Evolutionary conservation across 2,797 vertebrate genomes (phyloP).

Genomic region (Lagorchestes hirsutus): DNA sequence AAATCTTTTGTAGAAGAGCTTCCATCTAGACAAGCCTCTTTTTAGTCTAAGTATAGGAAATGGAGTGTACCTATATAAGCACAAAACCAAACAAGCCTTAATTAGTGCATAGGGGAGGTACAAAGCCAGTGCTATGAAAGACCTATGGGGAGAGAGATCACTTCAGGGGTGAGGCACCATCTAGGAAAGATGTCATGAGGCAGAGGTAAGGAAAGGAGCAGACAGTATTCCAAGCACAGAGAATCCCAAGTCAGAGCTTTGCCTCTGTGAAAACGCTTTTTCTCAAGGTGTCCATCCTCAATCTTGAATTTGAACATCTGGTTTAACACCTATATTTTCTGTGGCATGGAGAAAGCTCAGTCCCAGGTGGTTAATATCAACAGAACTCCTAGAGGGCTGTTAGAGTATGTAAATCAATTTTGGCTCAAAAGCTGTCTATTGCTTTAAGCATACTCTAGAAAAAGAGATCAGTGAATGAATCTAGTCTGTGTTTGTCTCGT

Average conservation of each 20-base stretch:
- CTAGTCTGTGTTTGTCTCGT: neutral
- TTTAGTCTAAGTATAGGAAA: neutral
- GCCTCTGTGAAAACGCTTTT: neutral
- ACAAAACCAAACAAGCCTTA: neutral
- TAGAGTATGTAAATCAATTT: neutral
- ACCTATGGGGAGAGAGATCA: neutral
- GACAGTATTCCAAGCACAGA: neutral
- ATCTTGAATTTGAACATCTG: neutral
- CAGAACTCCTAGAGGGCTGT: neutral
- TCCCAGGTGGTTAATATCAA: neutral
- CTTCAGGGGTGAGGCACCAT: neutral
- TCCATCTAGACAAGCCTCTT: neutral
- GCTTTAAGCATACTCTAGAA: neutral
- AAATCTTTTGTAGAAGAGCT: neutral
- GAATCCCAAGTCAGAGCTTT: neutral
- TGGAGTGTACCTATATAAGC: neutral
- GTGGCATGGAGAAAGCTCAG: neutral
- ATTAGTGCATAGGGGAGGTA: neutral
- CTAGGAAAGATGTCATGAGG: neutral
- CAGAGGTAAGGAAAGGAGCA: neutral
- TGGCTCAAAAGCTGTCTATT: neutral
- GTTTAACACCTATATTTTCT: neutral
- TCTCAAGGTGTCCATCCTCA: neutral
- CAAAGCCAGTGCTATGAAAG: neutral
- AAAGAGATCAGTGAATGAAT: neutral